Conservation (phyloP, 2,113 vertebrate species). For the Pundamilia nyererei region DNA sequence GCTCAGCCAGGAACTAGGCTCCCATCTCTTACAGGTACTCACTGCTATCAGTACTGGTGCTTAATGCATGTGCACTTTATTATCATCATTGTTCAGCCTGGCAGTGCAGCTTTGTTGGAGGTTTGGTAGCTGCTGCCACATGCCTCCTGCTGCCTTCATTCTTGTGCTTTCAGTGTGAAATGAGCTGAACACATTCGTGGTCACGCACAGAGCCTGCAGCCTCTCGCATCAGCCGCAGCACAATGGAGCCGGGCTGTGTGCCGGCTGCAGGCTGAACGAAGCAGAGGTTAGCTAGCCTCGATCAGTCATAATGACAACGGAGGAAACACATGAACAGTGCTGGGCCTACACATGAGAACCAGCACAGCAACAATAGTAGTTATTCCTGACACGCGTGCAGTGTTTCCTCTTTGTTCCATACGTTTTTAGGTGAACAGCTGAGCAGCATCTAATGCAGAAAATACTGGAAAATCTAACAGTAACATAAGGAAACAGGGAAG, state of each 20-base stretch:
- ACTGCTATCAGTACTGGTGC: background rate
- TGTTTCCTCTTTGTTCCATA: background rate
- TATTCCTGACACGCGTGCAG: background rate
- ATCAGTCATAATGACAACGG: background rate
- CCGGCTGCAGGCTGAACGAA: background rate
- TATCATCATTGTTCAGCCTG: background rate
- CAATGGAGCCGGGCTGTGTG: background rate
- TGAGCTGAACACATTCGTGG: constrained; percentile 58
- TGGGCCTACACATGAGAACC: rapidly evolving
- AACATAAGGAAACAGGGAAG: background rate
- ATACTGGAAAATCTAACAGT: background rate
- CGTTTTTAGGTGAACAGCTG: too few species aligned
- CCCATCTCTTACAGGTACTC: constrained; percentile 90
- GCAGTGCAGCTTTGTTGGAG: background rate
- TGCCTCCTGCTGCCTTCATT: constrained; percentile 44
- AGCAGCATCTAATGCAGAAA: background rate
- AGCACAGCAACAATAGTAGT: background rate
- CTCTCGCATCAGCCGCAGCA: constrained; percentile 21
- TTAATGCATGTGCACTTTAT: background rate
- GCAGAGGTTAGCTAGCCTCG: background rate
- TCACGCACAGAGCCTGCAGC: constrained; percentile 47
- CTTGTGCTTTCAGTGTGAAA: constrained; percentile 41
- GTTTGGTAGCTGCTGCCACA: background rate
- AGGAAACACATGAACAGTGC: background rate
- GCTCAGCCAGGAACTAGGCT: constrained; percentile 88